These are phyloP conservation scores for Drosophila quinaria DNA, from an alignment of 2,888 invertebrate genomes.

Conservation along the genomic window DNA sequence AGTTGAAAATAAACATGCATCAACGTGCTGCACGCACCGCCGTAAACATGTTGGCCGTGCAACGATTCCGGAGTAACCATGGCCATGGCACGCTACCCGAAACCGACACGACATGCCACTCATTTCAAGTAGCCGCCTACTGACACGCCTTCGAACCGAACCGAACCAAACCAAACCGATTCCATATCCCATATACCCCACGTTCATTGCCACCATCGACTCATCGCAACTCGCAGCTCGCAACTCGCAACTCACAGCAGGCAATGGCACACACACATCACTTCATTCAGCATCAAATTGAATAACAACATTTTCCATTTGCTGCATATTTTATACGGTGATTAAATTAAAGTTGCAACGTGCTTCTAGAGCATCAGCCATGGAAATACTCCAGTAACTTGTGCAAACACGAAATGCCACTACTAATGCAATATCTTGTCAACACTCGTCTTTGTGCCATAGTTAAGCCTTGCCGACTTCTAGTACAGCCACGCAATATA, in stretches of 20 bases:
- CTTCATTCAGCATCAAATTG: conserved; percentile 77
- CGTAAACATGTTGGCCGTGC: conserved; percentile 69
- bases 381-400: conserved; percentile 23
- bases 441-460: conserved; percentile 13
- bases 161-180: conserved; percentile 10
- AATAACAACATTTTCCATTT: conserved; percentile 81
- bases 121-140: conserved; percentile 64
- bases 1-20: conserved; percentile 71
- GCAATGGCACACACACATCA: conserved; percentile 52
- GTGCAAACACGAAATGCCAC: conserved; percentile 24
- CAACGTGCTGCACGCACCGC: conserved; percentile 68
- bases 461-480: conserved; percentile 8
- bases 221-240: not conserved
- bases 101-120: conserved; percentile 70
- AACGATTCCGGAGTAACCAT: conserved; percentile 54
- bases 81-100: conserved; percentile 57
- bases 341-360: conserved; percentile 76
- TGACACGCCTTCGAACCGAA: conserved; percentile 18
- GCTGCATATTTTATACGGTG: conserved; percentile 75
- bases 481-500: not conserved
- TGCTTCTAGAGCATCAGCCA: conserved; percentile 33
- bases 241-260: conserved; percentile 1
- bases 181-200: conserved; percentile 9
- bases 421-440: conserved; percentile 38
- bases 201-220: not conserved